phyloP scores from a whole-genome alignment of 2,113 vertebrate species.

The Oxyura jamaicensis region DNA sequence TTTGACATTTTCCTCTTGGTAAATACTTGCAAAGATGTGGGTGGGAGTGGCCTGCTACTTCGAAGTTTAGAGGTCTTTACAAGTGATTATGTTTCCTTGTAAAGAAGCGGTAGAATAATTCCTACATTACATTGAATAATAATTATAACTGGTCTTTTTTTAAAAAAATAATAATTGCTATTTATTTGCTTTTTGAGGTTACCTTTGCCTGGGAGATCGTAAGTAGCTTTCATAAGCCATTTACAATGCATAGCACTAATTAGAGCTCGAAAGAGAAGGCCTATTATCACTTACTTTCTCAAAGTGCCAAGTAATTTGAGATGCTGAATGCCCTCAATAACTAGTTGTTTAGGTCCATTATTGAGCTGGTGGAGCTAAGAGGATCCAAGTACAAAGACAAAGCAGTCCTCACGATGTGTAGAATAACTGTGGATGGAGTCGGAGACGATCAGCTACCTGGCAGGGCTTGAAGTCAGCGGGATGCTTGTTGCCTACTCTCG shows the following conservation, averaged over 20 bases:
- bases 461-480: accelerated
- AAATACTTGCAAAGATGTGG: neutral
- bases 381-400: accelerated
- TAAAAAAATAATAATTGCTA: neutral
- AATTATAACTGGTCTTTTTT: neutral
- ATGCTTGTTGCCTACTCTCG: neutral
- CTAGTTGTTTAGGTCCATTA: accelerated
- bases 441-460: neutral
- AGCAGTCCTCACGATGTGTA: too few species aligned
- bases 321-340: neutral
- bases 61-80: neutral
- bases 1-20: neutral
- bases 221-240: neutral
- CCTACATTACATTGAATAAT: neutral
- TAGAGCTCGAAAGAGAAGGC: neutral
- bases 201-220: neutral
- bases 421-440: neutral
- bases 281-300: neutral
- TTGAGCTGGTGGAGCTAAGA: accelerated
- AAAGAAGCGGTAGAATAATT: neutral
- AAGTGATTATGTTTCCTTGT: neutral
- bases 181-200: neutral
- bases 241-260: neutral
- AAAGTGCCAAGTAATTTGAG: neutral
- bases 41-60: neutral